Evolutionary conservation across 1,140 invertebrate genomes (phyloP), one percentile per base, ranked within the genome.

Genomic region (Pogonognathellus flavescens): DNA sequence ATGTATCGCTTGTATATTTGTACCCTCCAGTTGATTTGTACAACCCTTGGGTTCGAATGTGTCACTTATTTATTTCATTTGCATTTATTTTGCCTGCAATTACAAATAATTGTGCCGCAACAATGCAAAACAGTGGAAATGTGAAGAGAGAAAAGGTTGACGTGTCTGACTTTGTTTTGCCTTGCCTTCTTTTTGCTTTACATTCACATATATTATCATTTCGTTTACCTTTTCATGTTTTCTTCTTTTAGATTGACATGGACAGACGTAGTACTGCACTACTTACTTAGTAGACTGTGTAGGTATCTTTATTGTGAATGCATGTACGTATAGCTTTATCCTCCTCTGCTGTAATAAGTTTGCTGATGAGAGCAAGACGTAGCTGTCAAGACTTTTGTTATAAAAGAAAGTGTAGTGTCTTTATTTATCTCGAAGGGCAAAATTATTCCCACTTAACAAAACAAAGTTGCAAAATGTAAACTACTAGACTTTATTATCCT

Each of bases 21-120:
- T 25, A 66, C 62, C 62, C 62, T 66, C 31, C 31, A 41, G 31
- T 41, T 41, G 31, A 41, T 41, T 41, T 66, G 62, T 25, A 20
- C 25, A 3, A 13, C 11, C 14, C 25, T 25, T 20, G 14, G 9
- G 62, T 66, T 11, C 18, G 59, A 11, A 76, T 76, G 25, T 76
- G 70, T 76, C 70, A 49, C 70, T 49, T 76, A 76, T 76, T 76
- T 76, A 76, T 76, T 76, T 76, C 70, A 76, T 76, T 76, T 76
- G 70, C 70, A 76, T 76, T 76, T 76, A 50, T 76, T 72, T 76
- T n/a, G 70, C 70, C 25, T 49, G 16, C 13, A 50, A 49, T 76
- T 49, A 13, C 70, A 76, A 49, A 9, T 14, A 76, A 76, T 14
- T 57, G 53, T 14, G n/a, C 11, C n/a, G 11, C n/a, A 57, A 57